Evolutionary conservation across 1,140 invertebrate species (phyloP), one percentile per base, ranked within the genome.

Genomic region (Calephelis nemesis): DNA sequence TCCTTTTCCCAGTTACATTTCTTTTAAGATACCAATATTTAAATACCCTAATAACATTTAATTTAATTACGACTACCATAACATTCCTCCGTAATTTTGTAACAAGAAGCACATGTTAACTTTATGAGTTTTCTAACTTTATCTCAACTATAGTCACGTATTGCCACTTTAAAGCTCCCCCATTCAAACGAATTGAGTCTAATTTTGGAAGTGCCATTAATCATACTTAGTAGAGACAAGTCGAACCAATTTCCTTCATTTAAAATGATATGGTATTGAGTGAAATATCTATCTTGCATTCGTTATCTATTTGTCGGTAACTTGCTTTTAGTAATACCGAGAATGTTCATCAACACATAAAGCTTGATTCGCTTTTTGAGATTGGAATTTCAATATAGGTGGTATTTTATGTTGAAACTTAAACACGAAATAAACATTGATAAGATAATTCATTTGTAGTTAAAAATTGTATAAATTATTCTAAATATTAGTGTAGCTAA

Each of bases 121-220:
- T 39, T 39, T 58, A 39, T 30, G 54, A 10, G 15, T 58, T 58
- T 58, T 58, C 54, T 58, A 58, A 58, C 54, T 58, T 58, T 39
- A 58, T 58, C 54, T 58, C 19, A 58, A 39, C 19, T 39, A 58
- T 39, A 39, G 30, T 10, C 54, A 19, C 54, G 54, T 58, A 58
- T 58, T 30, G 54, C 54, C 71, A 70, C 67, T 77, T 74, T 65
- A 66, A 69, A 70, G 49, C 78, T 82, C 78, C 84, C 78, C 78
- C 76, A 79, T 81, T 76, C 76, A 62, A 77, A 62, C 74, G 81
- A 88, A 88, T 87, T 85, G 82, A 67, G 76, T 87, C 76, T 84
- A 88, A 88, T 85, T 88, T 84, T 72, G 82, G 76, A 72, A 78
- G 73, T 69, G 70, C 72, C 70, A 90, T 90, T 83, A 85, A 90